Evolutionary conservation across 2,888 invertebrate genomes (phyloP).

Genomic region (Caenorhabditis virilis): DNA sequence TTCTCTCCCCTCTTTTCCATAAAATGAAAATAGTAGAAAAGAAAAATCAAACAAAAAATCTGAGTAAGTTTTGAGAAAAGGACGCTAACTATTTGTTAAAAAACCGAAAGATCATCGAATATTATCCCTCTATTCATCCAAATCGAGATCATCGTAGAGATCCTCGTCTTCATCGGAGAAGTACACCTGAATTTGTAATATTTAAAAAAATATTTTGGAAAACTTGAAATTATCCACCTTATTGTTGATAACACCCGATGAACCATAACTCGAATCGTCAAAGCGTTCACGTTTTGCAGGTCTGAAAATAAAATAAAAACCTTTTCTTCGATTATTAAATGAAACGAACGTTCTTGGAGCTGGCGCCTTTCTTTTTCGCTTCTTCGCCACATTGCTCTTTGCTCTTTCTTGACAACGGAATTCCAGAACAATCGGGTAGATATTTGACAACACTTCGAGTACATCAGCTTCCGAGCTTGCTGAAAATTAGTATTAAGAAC

Average conservation of each 20-base stretch:
- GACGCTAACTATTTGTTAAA: no score
- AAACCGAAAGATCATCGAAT: no score
- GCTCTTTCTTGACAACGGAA: slow-evolving; percentile 46
- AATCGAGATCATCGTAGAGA: slow-evolving; percentile 30
- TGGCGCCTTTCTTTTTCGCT: slow-evolving; percentile 31
- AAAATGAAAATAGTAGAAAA: slow-evolving; percentile 4
- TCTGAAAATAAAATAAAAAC: slow-evolving; percentile 15
- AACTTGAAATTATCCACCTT: slow-evolving; percentile 6
- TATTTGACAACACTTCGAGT: slow-evolving; percentile 44
- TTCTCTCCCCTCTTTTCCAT: background rate
- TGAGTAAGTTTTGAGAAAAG: background rate
- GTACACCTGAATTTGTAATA: slow-evolving; percentile 37
- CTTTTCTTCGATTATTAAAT: background rate
- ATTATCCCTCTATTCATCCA: slow-evolving; percentile 29
- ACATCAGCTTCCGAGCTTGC: slow-evolving; percentile 60
- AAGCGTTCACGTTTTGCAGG: slow-evolving; percentile 15
- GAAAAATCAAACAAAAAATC: background rate
- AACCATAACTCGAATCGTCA: slow-evolving; percentile 4
- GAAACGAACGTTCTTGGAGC: slow-evolving; percentile 6
- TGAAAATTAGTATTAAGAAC: no score
- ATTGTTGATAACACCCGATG: slow-evolving; percentile 17
- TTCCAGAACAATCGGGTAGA: slow-evolving; percentile 62
- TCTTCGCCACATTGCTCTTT: slow-evolving; percentile 19
- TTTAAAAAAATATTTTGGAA: background rate
- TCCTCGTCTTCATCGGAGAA: slow-evolving; percentile 58